Conservation (phyloP, 2,888 invertebrate species). For the Drosophila neoperkinsi region DNA sequence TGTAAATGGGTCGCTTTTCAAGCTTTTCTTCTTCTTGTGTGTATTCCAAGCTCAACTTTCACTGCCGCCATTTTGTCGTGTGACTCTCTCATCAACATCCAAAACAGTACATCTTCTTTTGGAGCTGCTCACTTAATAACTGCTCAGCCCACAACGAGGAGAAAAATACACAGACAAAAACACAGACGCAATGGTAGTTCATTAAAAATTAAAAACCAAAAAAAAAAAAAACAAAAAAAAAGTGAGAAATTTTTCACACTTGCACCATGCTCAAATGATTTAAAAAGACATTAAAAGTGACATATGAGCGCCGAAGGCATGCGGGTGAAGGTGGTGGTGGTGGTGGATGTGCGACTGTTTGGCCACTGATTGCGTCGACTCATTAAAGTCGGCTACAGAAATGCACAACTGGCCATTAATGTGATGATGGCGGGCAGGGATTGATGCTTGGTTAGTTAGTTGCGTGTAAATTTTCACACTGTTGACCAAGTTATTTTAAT, state of each 20-base stretch:
- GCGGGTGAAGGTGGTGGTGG: neutral
- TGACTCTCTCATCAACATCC: conserved; percentile 21
- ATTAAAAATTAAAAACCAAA: conserved; percentile 35
- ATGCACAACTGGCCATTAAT: conserved; percentile 59
- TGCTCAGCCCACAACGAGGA: neutral
- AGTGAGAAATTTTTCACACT: conserved; percentile 28
- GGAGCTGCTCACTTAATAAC: neutral
- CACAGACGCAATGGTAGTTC: conserved; percentile 29
- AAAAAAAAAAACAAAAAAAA: conserved; percentile 10
- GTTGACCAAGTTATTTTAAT: conserved; percentile 71
- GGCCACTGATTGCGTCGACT: conserved; percentile 57
- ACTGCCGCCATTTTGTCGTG: conserved; percentile 53
- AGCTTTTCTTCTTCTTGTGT: neutral
- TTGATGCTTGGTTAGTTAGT: conserved; percentile 55
- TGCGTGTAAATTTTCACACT: conserved; percentile 66
- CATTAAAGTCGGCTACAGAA: conserved; percentile 65
- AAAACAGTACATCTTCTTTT: conserved; percentile 37
- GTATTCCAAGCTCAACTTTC: neutral
- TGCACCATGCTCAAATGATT: conserved; percentile 49
- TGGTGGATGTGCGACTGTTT: conserved; percentile 13
- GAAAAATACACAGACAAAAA: neutral
- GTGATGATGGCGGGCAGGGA: conserved; percentile 2
- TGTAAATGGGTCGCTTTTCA: neutral
- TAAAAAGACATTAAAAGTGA: conserved; percentile 75
- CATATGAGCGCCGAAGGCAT: conserved; percentile 34